Evolutionary conservation across 2,113 vertebrate genomes (phyloP), one percentile per base, ranked within the genome.

Genomic region (Nothocercus nigrocapillus): DNA sequence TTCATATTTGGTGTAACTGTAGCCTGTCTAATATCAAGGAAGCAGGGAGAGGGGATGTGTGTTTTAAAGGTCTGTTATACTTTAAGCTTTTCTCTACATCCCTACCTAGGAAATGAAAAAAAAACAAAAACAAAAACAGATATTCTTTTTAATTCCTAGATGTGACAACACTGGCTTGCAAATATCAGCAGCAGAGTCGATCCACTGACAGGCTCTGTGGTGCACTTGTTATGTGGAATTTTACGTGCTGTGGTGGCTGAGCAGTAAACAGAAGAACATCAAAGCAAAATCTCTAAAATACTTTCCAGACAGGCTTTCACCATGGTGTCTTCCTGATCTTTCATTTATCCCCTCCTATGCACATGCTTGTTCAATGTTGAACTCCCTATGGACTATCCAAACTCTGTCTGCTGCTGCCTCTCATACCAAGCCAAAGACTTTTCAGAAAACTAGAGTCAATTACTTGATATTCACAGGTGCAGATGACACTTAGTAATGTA

Each of bases 281-380:
- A 96, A 93, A 79, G 62, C 34, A 82, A 93, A 64, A 85, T 73
- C 67, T 79, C 32, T 77, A 54, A 72, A 85, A 88, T 72, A 59
- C 19, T 85, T 93, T 74, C 69, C 91, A 87, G 59, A 49, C 11
- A 1, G 3, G 24, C 38, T 51, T 69, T 51, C 36, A 13, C 22
- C 38, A 7, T 32, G 32, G 79, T 72, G 62, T 76, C 58, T 80
- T 6, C 5, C 16, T 9, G 68, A 47, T 47, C 38, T 89, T 72
- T 58, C n/a, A 36, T 88, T 94, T 47, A 45, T 85, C 20, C 15
- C 30, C 82, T 88, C 38, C 66, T 62, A 21, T 67, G 18, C 67
- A 88, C 3, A 1, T 56, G 76, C 18, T 85, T 80, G 70, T 73
- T 61, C 62, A 34, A 3, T 88, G 42, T 61, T 94, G 63, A 32